Conservation (phyloP, 2,113 vertebrate species). For the Genyomyrus donnyi region DNA sequence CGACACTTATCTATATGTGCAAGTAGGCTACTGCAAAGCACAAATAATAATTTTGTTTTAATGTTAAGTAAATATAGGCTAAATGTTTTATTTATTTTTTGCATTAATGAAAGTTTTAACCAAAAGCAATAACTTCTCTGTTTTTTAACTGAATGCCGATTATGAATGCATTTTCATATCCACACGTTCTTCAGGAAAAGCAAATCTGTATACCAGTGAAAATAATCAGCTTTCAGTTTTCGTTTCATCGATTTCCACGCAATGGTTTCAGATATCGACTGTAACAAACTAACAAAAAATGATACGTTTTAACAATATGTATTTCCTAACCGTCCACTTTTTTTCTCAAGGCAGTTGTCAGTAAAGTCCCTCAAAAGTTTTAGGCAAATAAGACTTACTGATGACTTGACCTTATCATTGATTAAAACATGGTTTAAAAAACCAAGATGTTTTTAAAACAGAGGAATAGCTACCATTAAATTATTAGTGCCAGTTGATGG, state of each 20-base stretch:
- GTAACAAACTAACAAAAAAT: not conserved
- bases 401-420: not conserved
- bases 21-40: not conserved
- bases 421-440: not conserved
- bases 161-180: not conserved
- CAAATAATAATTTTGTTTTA: not conserved
- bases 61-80: not conserved
- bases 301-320: not conserved
- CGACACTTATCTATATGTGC: not conserved
- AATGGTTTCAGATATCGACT: not conserved
- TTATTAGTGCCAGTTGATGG: not conserved
- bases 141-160: not conserved
- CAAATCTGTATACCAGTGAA: not conserved
- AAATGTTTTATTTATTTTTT: not conserved
- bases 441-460: not conserved
- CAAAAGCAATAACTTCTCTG: not conserved
- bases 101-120: not conserved
- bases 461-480: not conserved
- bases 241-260: not conserved
- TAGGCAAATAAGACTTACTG: not conserved
- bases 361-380: not conserved
- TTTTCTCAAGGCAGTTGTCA: not conserved
- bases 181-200: not conserved
- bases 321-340: not conserved
- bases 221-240: slow-evolving; percentile 5